Evolutionary conservation across 2,888 invertebrate species (phyloP), one percentile per base, ranked within the genome.

Genomic region (Heteropelma amictum): DNA sequence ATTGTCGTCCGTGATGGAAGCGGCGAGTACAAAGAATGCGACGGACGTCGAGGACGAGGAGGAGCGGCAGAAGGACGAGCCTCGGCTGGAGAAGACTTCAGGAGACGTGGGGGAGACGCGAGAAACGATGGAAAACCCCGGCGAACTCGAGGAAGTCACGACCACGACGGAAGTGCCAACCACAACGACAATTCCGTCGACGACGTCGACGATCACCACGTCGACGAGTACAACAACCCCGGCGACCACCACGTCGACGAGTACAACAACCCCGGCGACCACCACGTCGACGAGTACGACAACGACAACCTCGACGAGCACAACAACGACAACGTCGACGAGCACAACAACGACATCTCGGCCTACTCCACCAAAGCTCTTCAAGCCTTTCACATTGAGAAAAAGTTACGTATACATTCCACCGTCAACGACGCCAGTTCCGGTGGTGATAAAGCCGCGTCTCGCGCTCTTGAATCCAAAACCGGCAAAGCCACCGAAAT

Each of bases 381-480:
- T 86, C 61, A 87, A 87, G 69, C 85, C 87, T 1, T 78, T 84
- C n/a, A 76, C 84, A 2, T 76, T 81, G 2, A 81, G 86, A 53
- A 87, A 85, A 78, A 87, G 73, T 79, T 87, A 86, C 72, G 82
- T 82, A 7, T 87, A 86, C 49, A 80, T 79, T 12, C 85, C 87
- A 21, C 87, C 87, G 3, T 83, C 88, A 1, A 86, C 88, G 2
- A 85, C 87, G 0, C 85, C 87, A 3, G 82, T 84, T 70, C 83
- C 88, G 2, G 87, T 89, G 0, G 64, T 84, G 2, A 88, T 88
- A 26, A 86, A 86, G 74, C 83, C 86, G 0, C 79, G 87, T 28
- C 8, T 81, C 12, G 72, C 83, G 1, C 70, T 88, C 2, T 26
- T 79, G 0, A 86, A 88, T 67, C 87, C 87, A 0, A 87, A 88